phyloP scores from a whole-genome alignment of 2,113 vertebrate genomes.

The Geothlypis trichas region DNA sequence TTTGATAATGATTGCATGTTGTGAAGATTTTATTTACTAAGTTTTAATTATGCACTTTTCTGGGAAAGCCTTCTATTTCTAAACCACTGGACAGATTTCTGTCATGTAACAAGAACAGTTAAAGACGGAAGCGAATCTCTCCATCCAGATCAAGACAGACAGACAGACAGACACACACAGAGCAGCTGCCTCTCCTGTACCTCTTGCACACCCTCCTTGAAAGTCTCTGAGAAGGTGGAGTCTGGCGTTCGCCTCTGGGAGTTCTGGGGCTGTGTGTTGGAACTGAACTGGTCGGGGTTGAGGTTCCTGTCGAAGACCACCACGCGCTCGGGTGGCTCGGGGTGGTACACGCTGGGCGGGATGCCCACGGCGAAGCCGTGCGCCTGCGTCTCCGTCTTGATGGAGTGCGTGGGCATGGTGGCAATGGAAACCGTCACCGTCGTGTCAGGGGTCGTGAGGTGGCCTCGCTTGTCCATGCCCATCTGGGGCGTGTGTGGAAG shows the following conservation, averaged over 20 bases:
- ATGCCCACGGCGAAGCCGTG: slow-evolving; percentile 89
- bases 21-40: slow-evolving; percentile 58
- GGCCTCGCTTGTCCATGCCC: slow-evolving; percentile 85
- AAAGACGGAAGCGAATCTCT: slow-evolving; percentile 24
- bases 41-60: slow-evolving; percentile 41
- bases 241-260: slow-evolving; percentile 92
- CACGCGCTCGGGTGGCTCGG: slow-evolving; percentile 77
- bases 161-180: background rate
- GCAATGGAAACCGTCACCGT: slow-evolving; percentile 94
- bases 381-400: slow-evolving; percentile 88
- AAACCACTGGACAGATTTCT: slow-evolving; percentile 54
- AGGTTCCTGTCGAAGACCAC: slow-evolving; percentile 88
- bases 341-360: slow-evolving; percentile 78
- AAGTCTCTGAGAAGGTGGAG: slow-evolving; percentile 93
- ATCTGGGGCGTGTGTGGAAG: slow-evolving; percentile 83
- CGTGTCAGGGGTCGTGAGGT: slow-evolving; percentile 89
- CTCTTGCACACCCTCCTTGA: slow-evolving; percentile 93
- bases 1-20: slow-evolving; percentile 48
- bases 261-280: slow-evolving; percentile 75
- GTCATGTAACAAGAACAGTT: slow-evolving; percentile 21
- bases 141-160: background rate
- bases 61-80: slow-evolving; percentile 51
- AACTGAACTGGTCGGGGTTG: slow-evolving; percentile 84
- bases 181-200: slow-evolving; percentile 60
- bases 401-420: slow-evolving; percentile 85